These are phyloP conservation scores for Anoplolepis gracilipes DNA, from an alignment of 1,140 invertebrate genomes.

Conservation along the genomic window DNA sequence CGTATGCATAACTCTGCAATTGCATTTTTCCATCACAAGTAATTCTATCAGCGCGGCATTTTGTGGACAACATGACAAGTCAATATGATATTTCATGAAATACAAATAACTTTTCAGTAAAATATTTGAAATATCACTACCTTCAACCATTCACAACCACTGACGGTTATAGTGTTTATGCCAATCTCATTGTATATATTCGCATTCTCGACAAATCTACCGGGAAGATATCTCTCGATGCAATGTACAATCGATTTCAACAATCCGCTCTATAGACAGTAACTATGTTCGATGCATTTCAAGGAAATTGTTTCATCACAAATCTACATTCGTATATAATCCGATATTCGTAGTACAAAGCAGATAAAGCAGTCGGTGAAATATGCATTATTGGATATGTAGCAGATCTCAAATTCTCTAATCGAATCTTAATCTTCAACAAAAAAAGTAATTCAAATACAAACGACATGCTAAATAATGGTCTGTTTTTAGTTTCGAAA, in stretches of 20 bases:
- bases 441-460: background rate
- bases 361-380: slow-evolving; percentile 35
- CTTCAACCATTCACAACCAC: background rate
- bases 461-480: background rate
- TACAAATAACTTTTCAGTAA: slow-evolving; percentile 41
- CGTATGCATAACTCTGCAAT: background rate
- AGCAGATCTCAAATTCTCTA: slow-evolving; percentile 38
- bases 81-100: slow-evolving; percentile 57
- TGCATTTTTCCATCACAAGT: slow-evolving; percentile 1
- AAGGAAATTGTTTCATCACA: slow-evolving; percentile 42
- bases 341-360: slow-evolving; percentile 31
- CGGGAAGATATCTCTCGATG: background rate
- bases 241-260: background rate
- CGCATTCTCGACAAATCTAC: background rate
- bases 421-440: background rate
- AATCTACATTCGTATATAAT: slow-evolving; percentile 45
- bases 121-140: slow-evolving; percentile 33
- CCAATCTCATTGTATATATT: slow-evolving; percentile 38
- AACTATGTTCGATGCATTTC: slow-evolving; percentile 23
- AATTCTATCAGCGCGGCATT: background rate
- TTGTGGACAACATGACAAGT: slow-evolving; percentile 40
- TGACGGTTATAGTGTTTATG: slow-evolving; percentile 47
- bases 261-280: background rate
- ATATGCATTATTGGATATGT: slow-evolving; percentile 15
- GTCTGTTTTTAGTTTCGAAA: too few species aligned